A percentile compares a stretch with the other conserved stretches of the same genome.
These are phyloP conservation scores for Gryllus longicercus DNA, from an alignment of 2,888 invertebrate species.

Conservation along the genomic window DNA sequence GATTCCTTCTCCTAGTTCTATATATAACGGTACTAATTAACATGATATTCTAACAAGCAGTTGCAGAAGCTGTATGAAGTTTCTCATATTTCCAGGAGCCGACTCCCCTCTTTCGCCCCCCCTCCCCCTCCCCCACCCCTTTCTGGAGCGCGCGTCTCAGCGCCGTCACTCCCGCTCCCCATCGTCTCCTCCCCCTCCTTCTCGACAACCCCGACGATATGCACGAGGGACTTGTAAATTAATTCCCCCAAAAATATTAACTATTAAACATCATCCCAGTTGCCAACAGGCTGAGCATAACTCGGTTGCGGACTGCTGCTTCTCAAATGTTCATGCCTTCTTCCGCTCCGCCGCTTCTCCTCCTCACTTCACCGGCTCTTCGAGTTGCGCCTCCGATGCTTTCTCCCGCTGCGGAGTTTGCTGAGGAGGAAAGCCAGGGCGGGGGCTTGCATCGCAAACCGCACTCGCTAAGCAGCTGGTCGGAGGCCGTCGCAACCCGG, in stretches of 20 bases:
- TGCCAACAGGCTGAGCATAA: constrained; percentile 10
- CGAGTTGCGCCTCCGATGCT: neutral
- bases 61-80: constrained; percentile 30
- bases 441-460: too few species aligned
- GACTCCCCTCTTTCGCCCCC: neutral
- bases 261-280: constrained; percentile 38
- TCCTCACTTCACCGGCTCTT: neutral
- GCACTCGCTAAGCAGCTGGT: too few species aligned
- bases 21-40: constrained; percentile 32
- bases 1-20: neutral
- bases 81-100: constrained; percentile 40
- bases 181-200: neutral
- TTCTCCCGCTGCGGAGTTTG: too few species aligned
- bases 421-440: too few species aligned
- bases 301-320: neutral
- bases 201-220: neutral
- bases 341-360: neutral
- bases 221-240: constrained; percentile 41
- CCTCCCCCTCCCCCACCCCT: neutral
- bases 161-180: neutral
- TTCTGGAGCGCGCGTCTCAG: neutral
- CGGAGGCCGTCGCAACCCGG: too few species aligned
- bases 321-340: constrained; percentile 2
- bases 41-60: constrained; percentile 33
- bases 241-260: constrained; percentile 43